Evolutionary conservation across 2,888 invertebrate genomes (phyloP).

Genomic region (Eupithecia vulgata): DNA sequence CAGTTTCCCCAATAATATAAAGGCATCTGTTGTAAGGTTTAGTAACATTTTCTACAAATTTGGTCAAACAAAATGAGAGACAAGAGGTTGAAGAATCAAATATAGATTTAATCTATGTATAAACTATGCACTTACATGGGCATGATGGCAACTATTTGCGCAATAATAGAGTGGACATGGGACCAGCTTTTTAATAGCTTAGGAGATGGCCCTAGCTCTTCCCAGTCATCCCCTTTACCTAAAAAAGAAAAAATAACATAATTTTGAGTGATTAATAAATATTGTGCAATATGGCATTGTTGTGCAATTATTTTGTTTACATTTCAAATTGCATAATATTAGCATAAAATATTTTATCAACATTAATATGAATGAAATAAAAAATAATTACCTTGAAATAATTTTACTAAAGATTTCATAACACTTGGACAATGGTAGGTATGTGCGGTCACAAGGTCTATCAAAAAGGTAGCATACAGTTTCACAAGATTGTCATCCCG

Average conservation of each 20-base stretch:
- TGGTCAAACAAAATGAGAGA: too few relatives aligned
- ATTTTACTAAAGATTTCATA: conserved; percentile 66
- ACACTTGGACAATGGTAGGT: conserved; percentile 74
- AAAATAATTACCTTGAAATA: conserved; percentile 70
- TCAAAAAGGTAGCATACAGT: conserved; percentile 66
- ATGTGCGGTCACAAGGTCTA: conserved; percentile 75
- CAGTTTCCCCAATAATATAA: too few relatives aligned
- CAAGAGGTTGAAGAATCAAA: not conserved
- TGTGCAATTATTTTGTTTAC: conserved; percentile 11
- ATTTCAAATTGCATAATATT: conserved; percentile 17
- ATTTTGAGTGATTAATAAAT: not conserved
- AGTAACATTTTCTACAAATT: too few relatives aligned
- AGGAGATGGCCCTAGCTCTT: conserved; percentile 81
- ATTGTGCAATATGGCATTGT: conserved; percentile 28
- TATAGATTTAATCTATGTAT: not conserved
- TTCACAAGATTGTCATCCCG: conserved; percentile 64
- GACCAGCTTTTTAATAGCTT: conserved; percentile 83
- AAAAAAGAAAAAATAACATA: conserved; percentile 44
- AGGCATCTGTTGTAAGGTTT: too few relatives aligned
- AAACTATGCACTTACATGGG: conserved; percentile 72
- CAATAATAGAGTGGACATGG: conserved; percentile 85
- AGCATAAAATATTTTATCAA: conserved; percentile 1
- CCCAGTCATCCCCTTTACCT: conserved; percentile 84
- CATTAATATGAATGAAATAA: not conserved
- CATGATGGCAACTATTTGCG: conserved; percentile 77